Conservation (phyloP, 2,113 vertebrate species). For the Plectropomus leopardus region DNA sequence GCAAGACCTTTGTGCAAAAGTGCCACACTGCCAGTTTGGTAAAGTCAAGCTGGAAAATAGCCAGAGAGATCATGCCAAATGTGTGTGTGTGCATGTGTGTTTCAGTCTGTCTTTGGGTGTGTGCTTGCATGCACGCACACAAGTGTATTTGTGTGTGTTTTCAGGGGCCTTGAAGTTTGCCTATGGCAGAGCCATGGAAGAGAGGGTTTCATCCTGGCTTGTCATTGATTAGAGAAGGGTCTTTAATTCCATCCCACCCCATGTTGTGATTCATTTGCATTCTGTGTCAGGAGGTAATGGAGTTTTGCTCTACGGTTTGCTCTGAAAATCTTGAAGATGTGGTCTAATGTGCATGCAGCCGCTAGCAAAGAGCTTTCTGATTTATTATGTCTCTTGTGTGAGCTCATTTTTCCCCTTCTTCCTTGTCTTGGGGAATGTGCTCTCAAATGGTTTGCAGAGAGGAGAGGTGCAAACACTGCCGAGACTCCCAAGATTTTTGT, state of each 20-base stretch:
- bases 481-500: slow-evolving; percentile 45
- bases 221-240: slow-evolving; percentile 99
- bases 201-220: slow-evolving; percentile 96
- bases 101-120: slow-evolving; percentile 29
- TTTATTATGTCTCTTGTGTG: slow-evolving; percentile 89
- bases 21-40: slow-evolving; percentile 25
- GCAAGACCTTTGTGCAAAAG: background rate
- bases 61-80: slow-evolving; percentile 57
- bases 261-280: slow-evolving; percentile 99
- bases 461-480: slow-evolving; percentile 31
- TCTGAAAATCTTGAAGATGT: slow-evolving; percentile 98
- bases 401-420: slow-evolving; percentile 64
- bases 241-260: slow-evolving; percentile 98
- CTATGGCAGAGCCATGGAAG: slow-evolving; percentile 89
- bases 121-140: slow-evolving; percentile 6
- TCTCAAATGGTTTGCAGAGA: slow-evolving; percentile 49
- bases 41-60: slow-evolving; percentile 57
- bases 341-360: slow-evolving; percentile 99
- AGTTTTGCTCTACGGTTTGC: slow-evolving; percentile 97
- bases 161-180: slow-evolving; percentile 75
- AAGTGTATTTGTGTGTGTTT: slow-evolving; percentile 42
- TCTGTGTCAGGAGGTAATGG: slow-evolving; percentile 99
- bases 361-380: slow-evolving; percentile 95
- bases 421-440: slow-evolving; percentile 58
- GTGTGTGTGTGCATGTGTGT: slow-evolving; percentile 31